phyloP scores from a whole-genome alignment of 2,113 vertebrate genomes.

The Chlorodrepanis virens region DNA sequence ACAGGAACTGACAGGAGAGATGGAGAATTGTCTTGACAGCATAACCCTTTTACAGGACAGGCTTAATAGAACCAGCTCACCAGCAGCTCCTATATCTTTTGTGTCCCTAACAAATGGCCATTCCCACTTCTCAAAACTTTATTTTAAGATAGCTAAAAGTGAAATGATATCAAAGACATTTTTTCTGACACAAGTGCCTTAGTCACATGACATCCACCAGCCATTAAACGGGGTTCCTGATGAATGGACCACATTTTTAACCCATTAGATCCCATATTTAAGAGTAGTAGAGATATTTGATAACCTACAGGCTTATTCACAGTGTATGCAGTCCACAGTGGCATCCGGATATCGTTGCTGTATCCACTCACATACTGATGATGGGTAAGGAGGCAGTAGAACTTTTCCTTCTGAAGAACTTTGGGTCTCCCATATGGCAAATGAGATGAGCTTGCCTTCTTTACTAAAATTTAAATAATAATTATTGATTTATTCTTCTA shows the following conservation, averaged over 20 bases:
- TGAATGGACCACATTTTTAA: background rate
- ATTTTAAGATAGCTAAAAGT: background rate
- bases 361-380: slow-evolving; percentile 84
- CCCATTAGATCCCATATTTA: background rate
- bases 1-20: background rate
- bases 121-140: background rate
- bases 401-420: slow-evolving; percentile 68
- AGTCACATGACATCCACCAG: background rate
- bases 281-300: background rate
- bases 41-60: background rate
- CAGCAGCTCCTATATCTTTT: background rate
- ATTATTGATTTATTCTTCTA: background rate
- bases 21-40: background rate
- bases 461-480: slow-evolving; percentile 64
- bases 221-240: background rate
- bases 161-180: background rate
- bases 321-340: slow-evolving; percentile 91
- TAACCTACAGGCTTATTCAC: slow-evolving; percentile 77
- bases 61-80: background rate
- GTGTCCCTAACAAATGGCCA: background rate
- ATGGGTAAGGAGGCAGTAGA: slow-evolving; percentile 85
- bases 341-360: slow-evolving; percentile 74
- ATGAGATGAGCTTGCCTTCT: slow-evolving; percentile 9
- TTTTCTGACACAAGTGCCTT: background rate
- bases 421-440: slow-evolving; percentile 82